These are phyloP conservation scores for Berghia stephanieae DNA, from an alignment of 1,140 invertebrate species.

Conservation along the genomic window DNA sequence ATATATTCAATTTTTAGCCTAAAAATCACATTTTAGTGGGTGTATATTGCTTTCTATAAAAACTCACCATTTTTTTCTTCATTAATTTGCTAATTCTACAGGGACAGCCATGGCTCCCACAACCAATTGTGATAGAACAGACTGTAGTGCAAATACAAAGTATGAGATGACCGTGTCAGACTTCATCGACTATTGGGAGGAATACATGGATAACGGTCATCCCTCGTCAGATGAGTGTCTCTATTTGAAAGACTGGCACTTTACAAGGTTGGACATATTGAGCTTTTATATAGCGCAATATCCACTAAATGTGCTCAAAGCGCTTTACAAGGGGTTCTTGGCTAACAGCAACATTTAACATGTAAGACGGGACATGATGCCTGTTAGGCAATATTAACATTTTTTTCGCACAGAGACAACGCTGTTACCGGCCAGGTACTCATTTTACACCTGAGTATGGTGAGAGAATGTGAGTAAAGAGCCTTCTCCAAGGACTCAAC, in stretches of 20 bases:
- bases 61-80: not conserved
- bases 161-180: conserved; percentile 66
- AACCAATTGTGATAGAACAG: conserved; percentile 78
- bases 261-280: conserved; percentile 48
- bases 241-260: conserved; percentile 70
- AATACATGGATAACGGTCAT: conserved; percentile 36
- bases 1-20: not conserved
- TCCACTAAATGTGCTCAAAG: no score
- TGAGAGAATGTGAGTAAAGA: no score
- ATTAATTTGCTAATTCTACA: conserved; percentile 45
- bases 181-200: conserved; percentile 48
- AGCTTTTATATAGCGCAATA: no score
- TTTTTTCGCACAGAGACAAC: no score
- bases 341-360: no score
- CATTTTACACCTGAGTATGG: no score
- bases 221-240: conserved; percentile 35
- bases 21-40: not conserved
- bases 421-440: no score
- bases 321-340: no score
- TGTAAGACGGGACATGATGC: no score
- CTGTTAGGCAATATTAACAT: no score
- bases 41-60: not conserved
- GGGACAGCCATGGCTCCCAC: conserved; percentile 75
- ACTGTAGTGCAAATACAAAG: conserved; percentile 80
- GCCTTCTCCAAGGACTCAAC: no score